A percentile compares a stretch with the other conserved stretches of the same genome.
Conservation (phyloP, 1,140 invertebrate genomes). For the Calephelis virginiensis region DNA sequence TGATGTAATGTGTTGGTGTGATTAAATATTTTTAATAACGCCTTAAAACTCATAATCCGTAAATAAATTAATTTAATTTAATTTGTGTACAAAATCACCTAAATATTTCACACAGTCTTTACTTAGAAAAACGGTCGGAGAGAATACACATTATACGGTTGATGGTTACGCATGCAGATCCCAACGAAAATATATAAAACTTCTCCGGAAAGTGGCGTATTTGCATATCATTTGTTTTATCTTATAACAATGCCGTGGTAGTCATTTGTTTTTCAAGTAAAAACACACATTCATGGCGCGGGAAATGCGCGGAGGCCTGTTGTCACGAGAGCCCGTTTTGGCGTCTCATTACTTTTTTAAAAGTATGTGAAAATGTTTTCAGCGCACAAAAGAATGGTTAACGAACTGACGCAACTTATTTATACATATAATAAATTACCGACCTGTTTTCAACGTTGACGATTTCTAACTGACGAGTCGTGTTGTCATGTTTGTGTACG, state of each 20-base stretch:
- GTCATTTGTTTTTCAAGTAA: constrained; percentile 17
- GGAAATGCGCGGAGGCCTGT: constrained; percentile 4
- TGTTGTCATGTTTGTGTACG: no score
- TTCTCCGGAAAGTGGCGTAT: constrained; percentile 10
- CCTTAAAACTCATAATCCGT: no score
- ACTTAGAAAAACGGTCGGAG: not conserved
- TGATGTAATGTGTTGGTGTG: no score
- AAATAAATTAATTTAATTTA: no score
- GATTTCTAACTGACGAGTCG: no score
- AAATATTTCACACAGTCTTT: constrained; percentile 4
- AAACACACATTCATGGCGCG: constrained; percentile 13
- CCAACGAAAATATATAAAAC: constrained; percentile 16
- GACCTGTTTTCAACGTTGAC: no score
- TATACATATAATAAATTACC: no score
- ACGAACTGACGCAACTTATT: not conserved
- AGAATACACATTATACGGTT: not conserved
- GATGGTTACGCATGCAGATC: constrained; percentile 12
- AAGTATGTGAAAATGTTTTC: constrained; percentile 12
- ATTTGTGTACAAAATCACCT: not conserved
- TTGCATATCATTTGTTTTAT: constrained; percentile 17
- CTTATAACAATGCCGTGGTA: constrained; percentile 11
- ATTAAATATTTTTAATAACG: no score
- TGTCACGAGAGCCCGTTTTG: constrained; percentile 3
- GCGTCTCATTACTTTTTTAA: constrained; percentile 13
- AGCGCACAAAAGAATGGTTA: not conserved